Percentiles rank a stretch among this genome's conserved stretches.
Conservation (phyloP, 2,797 vertebrate genomes). For the Urosaurus nigricauda region DNA sequence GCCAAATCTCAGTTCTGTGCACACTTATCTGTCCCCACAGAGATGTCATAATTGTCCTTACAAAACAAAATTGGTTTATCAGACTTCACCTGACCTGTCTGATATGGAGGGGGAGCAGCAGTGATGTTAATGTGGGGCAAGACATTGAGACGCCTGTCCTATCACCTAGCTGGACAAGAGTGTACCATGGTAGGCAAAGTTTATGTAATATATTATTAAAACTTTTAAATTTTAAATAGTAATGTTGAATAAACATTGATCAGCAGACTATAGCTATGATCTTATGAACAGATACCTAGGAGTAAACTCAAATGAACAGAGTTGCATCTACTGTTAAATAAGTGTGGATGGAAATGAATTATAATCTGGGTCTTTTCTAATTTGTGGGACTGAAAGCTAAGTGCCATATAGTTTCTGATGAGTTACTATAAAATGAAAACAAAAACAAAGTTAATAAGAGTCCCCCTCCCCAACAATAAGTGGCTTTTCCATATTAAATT, state of each 20-base stretch:
- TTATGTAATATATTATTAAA: neutral
- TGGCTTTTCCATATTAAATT: neutral
- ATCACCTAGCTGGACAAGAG: neutral
- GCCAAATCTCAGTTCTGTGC: neutral
- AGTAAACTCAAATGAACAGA: neutral
- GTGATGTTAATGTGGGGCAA: neutral
- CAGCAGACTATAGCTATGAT: neutral
- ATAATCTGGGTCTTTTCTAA: neutral
- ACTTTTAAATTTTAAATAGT: neutral
- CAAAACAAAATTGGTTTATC: neutral
- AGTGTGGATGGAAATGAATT: neutral
- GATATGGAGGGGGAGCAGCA: neutral
- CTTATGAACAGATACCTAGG: neutral
- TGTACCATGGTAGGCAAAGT: neutral
- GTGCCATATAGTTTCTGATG: neutral
- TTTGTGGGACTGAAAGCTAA: neutral
- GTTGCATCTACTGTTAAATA: neutral
- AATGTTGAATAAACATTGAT: neutral
- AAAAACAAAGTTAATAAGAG: neutral
- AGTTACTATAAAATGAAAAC: neutral
- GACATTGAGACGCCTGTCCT: too few relatives aligned
- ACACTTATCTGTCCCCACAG: neutral
- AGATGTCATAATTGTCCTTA: neutral
- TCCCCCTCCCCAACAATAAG: neutral
- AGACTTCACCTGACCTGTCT: neutral